Conservation (phyloP, 2,888 invertebrate species). For the Drosophila algonquin region DNA sequence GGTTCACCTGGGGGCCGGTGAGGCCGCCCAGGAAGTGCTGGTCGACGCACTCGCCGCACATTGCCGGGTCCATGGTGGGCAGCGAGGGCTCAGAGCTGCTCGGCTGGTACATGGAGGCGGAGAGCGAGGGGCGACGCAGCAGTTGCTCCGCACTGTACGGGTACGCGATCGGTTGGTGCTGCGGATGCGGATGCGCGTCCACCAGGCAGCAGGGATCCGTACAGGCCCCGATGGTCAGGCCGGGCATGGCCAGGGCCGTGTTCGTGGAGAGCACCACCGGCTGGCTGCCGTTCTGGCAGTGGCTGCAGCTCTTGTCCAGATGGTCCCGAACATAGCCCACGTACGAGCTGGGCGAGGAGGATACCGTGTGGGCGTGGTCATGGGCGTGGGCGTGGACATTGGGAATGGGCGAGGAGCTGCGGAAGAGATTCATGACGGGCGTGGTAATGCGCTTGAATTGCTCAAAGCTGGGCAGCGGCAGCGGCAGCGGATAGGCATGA, state of each 20-base stretch:
- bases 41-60: conserved; percentile 83
- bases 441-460: conserved; percentile 82
- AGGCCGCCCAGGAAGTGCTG: conserved; percentile 82
- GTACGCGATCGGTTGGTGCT: conserved; percentile 80
- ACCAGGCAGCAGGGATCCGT: conserved; percentile 78
- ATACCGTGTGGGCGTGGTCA: conserved; percentile 75
- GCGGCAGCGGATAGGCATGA: conserved; percentile 58
- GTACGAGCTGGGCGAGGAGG: conserved; percentile 81
- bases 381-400: conserved; percentile 54
- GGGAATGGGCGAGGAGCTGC: conserved; percentile 67
- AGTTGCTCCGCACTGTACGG: conserved; percentile 75
- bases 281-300: conserved; percentile 82
- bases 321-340: conserved; percentile 82
- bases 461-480: conserved; percentile 76
- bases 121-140: conserved; percentile 78
- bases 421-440: conserved; percentile 83
- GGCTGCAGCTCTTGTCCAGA: conserved; percentile 81
- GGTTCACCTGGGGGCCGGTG: conserved; percentile 76
- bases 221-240: conserved; percentile 78
- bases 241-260: conserved; percentile 75
- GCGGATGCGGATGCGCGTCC: conserved; percentile 82
- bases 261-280: conserved; percentile 81
- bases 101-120: conserved; percentile 77
- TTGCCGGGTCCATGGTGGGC: conserved; percentile 81
- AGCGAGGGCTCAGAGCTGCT: conserved; percentile 81